Evolutionary conservation across 2,113 vertebrate species (phyloP), one percentile per base, ranked within the genome.

Genomic region (Probosciger aterrimus): DNA sequence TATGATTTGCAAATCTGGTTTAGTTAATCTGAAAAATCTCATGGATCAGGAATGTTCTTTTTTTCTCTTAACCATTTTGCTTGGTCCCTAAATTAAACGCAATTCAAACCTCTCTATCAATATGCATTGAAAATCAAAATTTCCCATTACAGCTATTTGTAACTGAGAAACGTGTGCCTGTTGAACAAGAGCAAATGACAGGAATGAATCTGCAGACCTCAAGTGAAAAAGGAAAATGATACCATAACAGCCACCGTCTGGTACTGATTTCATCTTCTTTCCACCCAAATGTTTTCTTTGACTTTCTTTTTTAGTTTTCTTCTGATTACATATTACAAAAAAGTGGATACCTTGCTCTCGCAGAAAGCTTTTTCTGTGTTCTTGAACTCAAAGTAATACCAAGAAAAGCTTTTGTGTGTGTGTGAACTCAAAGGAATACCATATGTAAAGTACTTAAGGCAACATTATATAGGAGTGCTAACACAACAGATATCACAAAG

Each of bases 1-100:
- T 91, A 78, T 95, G 80, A 96, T 93, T 92, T 88, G 43, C 39
- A 96, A 94, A 97, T 97, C 89, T 93, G 85, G 57, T 95, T 97
- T 92, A 92, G 44, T 85, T 97, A 46, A 90, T 60, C 83, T 88
- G 69, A 95, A 95, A 91, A 93, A 91, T 75, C 76, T 90, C 44
- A 57, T 14, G 35, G 50, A 94, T 94, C 88, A 91, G 46, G 57
- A 95, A 95, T 73, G 82, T 55, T 95, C 53, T 92, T 95, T 49
- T 80, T 86, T 81, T 88, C 78, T 93, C 6, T 73, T 96, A 95
- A 97, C 93, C 65, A 71, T 60, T 65, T 94, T 94, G 13, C 55
- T 95, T 50, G 41, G 59, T 94, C 86, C 35, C 8, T 35, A 95
- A 90, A 95, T 94, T 95, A 97, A 96, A 68, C 79, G 43, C 18